These are phyloP conservation scores for Drosophila virilis DNA, from an alignment of 1,140 invertebrate species.

Conservation along the genomic window DNA sequence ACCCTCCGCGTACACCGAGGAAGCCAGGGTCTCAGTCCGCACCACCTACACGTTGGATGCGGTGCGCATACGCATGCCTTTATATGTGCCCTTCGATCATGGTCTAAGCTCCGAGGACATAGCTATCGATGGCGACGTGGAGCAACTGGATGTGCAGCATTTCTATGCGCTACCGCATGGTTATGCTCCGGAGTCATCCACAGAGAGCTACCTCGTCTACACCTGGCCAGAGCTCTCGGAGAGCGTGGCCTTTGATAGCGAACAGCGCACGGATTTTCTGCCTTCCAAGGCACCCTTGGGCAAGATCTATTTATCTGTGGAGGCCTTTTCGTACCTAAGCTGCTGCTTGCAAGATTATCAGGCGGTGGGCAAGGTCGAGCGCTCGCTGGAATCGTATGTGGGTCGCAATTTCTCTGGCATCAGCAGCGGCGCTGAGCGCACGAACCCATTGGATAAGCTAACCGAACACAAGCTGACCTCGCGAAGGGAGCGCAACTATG, in stretches of 20 bases:
- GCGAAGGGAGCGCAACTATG: slow-evolving; percentile 39
- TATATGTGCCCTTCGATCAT: slow-evolving; percentile 72
- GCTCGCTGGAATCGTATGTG: slow-evolving; percentile 86
- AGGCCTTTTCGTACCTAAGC: slow-evolving; percentile 87
- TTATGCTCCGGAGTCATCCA: slow-evolving; percentile 91
- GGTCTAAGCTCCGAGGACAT: slow-evolving; percentile 60
- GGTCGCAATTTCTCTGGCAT: slow-evolving; percentile 85
- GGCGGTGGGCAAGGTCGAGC: slow-evolving; percentile 84
- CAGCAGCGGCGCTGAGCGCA: slow-evolving; percentile 50
- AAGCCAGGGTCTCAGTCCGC: slow-evolving; percentile 89
- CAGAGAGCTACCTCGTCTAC: slow-evolving; percentile 91
- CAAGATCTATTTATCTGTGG: slow-evolving; percentile 87
- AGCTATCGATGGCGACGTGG: slow-evolving; percentile 49
- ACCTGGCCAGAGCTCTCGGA: slow-evolving; percentile 95
- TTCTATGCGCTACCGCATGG: slow-evolving; percentile 92
- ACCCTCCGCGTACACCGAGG: slow-evolving; percentile 87
- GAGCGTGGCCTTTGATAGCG: slow-evolving; percentile 94
- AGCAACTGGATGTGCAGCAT: slow-evolving; percentile 47
- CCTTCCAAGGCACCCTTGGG: slow-evolving; percentile 93
- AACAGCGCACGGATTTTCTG: slow-evolving; percentile 94
- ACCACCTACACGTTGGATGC: slow-evolving; percentile 93
- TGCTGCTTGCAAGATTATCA: slow-evolving; percentile 88
- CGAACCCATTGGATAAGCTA: slow-evolving; percentile 67
- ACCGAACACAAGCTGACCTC: slow-evolving; percentile 57
- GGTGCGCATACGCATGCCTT: slow-evolving; percentile 86